Conservation (phyloP, 2,797 vertebrate genomes). For the Sebastes taczanowskii region DNA sequence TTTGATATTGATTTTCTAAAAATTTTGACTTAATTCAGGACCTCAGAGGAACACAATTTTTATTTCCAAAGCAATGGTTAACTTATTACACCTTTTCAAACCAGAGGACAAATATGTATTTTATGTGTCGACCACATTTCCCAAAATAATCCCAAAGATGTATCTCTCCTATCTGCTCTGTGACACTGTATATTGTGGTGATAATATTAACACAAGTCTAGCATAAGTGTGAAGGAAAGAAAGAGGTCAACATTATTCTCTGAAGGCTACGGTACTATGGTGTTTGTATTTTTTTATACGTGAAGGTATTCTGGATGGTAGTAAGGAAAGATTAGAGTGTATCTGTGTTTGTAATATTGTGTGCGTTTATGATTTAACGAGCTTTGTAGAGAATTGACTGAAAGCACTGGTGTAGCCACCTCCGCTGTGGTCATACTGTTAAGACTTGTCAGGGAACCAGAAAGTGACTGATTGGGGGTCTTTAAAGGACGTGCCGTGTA, state of each 20-base stretch:
- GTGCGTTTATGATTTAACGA: conserved; percentile 35
- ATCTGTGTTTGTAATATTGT: conserved; percentile 49
- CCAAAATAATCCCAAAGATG: conserved; percentile 50
- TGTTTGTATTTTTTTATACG: conserved; percentile 52
- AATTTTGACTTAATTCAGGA: conserved; percentile 42
- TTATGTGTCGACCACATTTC: conserved; percentile 14
- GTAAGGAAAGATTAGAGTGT: conserved; percentile 20
- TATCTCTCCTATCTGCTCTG: conserved; percentile 13
- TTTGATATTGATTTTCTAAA: conserved; percentile 67
- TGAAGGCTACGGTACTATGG: conserved; percentile 41
- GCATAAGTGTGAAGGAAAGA: conserved; percentile 7
- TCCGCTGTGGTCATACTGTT: conserved; percentile 14
- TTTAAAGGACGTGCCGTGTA: conserved; percentile 65
- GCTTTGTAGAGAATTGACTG: conserved; percentile 20
- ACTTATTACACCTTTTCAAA: conserved; percentile 33
- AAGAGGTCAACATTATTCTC: neutral
- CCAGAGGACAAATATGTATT: neutral
- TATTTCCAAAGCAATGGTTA: conserved; percentile 27
- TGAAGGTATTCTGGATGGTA: conserved; percentile 46
- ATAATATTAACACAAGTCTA: neutral
- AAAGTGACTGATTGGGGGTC: conserved; percentile 62
- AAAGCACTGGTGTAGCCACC: conserved; percentile 27
- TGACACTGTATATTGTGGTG: conserved; percentile 36
- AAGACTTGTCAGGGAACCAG: conserved; percentile 55
- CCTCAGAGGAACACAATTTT: conserved; percentile 34